Conservation (phyloP, 53 echinoderm and acorn worm species). For the Temnopleurus reevesii region DNA sequence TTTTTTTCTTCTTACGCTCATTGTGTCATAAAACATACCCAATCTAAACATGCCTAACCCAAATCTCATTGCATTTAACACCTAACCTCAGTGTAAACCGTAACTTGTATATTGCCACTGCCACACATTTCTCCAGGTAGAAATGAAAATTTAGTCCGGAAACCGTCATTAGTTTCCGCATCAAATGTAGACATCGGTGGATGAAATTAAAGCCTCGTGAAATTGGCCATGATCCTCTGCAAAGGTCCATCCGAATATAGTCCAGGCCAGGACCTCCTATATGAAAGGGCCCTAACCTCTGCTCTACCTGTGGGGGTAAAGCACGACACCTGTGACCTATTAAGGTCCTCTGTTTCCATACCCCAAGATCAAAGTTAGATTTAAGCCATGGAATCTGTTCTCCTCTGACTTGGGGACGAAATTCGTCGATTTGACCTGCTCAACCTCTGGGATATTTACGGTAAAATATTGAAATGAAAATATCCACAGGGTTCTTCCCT, state of each 20-base stretch:
- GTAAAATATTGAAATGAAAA: slow-evolving; percentile 45
- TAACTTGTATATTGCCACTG: too few relatives aligned
- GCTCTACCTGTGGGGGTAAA: slow-evolving; percentile 24
- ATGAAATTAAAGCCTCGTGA: slow-evolving; percentile 55
- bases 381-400: neutral
- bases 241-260: neutral
- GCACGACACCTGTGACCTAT: slow-evolving; percentile 30
- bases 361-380: slow-evolving; percentile 16
- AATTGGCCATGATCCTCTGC: slow-evolving; percentile 41
- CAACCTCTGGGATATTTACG: slow-evolving; percentile 30
- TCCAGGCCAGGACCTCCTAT: neutral
- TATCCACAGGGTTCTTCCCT: slow-evolving; percentile 23
- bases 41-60: too few relatives aligned
- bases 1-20: too few relatives aligned
- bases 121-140: neutral
- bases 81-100: too few relatives aligned
- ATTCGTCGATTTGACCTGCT: slow-evolving; percentile 19
- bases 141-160: slow-evolving; percentile 24
- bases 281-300: neutral
- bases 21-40: too few relatives aligned
- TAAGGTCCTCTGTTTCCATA: slow-evolving; percentile 9
- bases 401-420: neutral
- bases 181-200: slow-evolving; percentile 23
- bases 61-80: too few relatives aligned
- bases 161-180: slow-evolving; percentile 37